Evolutionary conservation across 2,113 vertebrate species (phyloP).

Genomic region (Laticauda colubrina): DNA sequence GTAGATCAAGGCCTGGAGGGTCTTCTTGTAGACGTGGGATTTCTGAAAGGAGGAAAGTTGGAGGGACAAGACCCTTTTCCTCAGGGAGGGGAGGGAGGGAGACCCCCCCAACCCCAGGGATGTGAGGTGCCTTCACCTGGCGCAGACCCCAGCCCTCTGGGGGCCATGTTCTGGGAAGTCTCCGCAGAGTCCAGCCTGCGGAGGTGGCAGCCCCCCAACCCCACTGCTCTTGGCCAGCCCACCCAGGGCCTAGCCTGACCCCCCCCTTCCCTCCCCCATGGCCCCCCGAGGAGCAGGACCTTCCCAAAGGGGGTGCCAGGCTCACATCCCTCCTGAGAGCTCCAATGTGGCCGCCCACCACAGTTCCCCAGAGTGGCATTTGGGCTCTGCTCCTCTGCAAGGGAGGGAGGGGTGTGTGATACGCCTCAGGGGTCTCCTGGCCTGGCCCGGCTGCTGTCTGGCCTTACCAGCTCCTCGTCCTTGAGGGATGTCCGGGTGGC

Average conservation of each 20-base stretch:
- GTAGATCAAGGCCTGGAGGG: constrained; percentile 97
- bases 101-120: background rate
- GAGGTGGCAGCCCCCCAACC: too few species aligned
- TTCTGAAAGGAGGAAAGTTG: constrained; percentile 73
- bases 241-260: too few species aligned
- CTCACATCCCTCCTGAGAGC: background rate
- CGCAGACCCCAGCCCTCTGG: background rate
- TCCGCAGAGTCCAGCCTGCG: background rate
- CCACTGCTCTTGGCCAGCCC: too few species aligned
- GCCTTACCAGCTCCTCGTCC: constrained; percentile 94
- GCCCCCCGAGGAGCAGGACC: background rate
- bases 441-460: background rate
- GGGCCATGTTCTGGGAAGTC: background rate
- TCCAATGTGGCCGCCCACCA: background rate
- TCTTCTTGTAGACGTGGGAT: constrained; percentile 97
- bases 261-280: too few species aligned
- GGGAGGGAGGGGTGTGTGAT: background rate
- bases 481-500: constrained; percentile 94
- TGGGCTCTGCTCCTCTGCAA: background rate
- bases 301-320: background rate
- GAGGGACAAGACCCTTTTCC: background rate
- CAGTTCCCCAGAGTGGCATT: background rate
- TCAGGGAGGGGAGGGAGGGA: background rate
- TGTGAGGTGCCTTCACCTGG: background rate
- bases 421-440: background rate